Conservation (phyloP, 2,888 invertebrate species). For the Melanchra persicariae region DNA sequence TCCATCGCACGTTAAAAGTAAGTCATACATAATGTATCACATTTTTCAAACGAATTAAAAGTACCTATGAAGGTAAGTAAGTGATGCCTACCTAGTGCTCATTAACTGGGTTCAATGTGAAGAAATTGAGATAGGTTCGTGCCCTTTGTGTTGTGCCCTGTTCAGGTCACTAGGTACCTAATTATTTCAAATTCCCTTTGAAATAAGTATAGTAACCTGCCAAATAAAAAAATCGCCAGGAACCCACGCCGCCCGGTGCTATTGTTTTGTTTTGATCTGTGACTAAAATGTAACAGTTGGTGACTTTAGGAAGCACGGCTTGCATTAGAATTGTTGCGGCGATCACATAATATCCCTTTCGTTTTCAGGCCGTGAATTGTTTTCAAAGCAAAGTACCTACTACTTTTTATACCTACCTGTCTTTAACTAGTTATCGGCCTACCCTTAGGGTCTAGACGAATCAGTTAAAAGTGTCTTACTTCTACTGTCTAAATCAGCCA, state of each 20-base stretch:
- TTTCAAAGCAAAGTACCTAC: background rate
- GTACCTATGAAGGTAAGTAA: too few relatives aligned
- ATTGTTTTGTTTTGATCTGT: constrained; percentile 65
- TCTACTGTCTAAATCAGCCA: background rate
- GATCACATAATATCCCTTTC: constrained; percentile 55
- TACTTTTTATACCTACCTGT: too few relatives aligned
- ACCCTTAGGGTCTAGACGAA: background rate
- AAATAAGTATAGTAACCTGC: constrained; percentile 12
- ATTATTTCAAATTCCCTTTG: constrained; percentile 1
- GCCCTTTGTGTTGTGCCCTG: background rate
- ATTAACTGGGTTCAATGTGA: background rate
- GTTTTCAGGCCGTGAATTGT: constrained; percentile 24
- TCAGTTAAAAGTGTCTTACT: background rate
- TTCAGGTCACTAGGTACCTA: background rate
- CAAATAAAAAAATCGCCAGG: constrained; percentile 30
- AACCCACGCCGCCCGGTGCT: constrained; percentile 58
- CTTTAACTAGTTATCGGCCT: background rate
- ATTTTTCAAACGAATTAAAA: background rate
- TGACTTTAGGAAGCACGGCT: constrained; percentile 45
- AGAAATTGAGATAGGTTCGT: background rate
- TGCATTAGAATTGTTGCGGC: constrained; percentile 31
- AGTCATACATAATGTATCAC: constrained; percentile 71
- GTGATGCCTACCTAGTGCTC: background rate
- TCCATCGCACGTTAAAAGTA: constrained; percentile 95
- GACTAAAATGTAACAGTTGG: constrained; percentile 64